Conservation (phyloP, 2,797 vertebrate genomes). For the Lutjanus argentimaculatus region DNA sequence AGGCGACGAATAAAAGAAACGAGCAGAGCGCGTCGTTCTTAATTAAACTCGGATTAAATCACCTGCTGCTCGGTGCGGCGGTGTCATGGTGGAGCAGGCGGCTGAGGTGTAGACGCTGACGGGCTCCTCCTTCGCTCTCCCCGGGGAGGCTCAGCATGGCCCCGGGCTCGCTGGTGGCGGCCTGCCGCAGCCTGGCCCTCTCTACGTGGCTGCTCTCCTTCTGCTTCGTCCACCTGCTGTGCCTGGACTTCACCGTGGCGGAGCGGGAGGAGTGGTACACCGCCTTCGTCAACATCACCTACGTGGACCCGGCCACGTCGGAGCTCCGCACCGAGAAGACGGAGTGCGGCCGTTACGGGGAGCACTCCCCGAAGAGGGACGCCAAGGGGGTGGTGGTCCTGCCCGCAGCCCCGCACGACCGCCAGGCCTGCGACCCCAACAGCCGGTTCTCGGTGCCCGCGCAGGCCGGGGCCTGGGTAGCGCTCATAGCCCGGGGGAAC, state of each 20-base stretch:
- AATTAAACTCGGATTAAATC: accelerated
- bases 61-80: background rate
- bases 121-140: background rate
- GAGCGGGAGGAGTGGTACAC: conserved; percentile 99
- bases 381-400: conserved; percentile 91
- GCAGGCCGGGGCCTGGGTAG: conserved; percentile 90
- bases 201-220: conserved; percentile 98
- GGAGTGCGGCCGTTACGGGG: conserved; percentile 96
- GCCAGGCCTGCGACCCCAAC: conserved; percentile 91
- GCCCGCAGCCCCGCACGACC: conserved; percentile 86
- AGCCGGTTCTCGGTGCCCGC: conserved; percentile 87
- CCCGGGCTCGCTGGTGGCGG: conserved; percentile 90
- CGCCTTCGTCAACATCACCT: conserved; percentile 98
- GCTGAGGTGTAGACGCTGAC: no score
- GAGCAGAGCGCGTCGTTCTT: accelerated
- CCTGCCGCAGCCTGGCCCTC: conserved; percentile 97
- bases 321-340: conserved; percentile 92
- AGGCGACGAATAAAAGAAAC: accelerated
- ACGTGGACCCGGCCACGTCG: conserved; percentile 89
- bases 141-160: conserved; percentile 84
- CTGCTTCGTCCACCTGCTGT: conserved; percentile 96
- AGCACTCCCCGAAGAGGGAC: conserved; percentile 95
- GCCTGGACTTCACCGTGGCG: conserved; percentile 97
- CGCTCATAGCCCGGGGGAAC: conserved; percentile 94
- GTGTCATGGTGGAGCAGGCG: conserved; percentile 64